A percentile compares a stretch with the other conserved stretches of the same genome.
These are phyloP conservation scores for Lampris incognitus DNA, from an alignment of 2,113 vertebrate species.

Conservation along the genomic window DNA sequence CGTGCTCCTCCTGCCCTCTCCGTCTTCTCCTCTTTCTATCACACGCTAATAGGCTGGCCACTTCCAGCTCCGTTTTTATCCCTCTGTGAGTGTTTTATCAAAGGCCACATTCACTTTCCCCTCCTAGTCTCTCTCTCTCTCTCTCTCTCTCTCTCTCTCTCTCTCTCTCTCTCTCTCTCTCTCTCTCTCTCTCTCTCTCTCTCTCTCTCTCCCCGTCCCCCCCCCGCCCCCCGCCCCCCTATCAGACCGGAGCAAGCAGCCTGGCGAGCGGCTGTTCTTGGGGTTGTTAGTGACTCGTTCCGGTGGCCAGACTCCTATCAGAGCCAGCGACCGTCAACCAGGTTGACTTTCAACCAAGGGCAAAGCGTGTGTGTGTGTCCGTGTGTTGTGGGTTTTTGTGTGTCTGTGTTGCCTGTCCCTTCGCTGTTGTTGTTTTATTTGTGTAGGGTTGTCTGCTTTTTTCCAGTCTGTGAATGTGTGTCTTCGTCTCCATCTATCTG, in stretches of 20 bases:
- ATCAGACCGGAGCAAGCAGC: constrained; percentile 51
- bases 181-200: background rate
- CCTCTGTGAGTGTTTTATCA: constrained; percentile 65
- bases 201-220: background rate
- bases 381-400: constrained; percentile 12
- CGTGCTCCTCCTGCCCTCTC: background rate
- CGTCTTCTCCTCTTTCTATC: constrained; percentile 29
- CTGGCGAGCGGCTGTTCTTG: constrained; percentile 42
- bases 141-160: background rate
- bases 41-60: constrained; percentile 43
- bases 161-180: constrained; percentile 19
- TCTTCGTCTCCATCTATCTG: too few species aligned
- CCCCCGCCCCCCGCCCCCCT: constrained; percentile 8
- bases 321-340: constrained; percentile 59
- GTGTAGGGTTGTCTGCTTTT: constrained; percentile 62
- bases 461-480: too few species aligned
- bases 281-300: constrained; percentile 66
- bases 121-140: constrained; percentile 44
- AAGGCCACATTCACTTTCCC: constrained; percentile 61
- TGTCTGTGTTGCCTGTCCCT: background rate
- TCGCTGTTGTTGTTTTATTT: too few species aligned
- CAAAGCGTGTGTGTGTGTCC: constrained; percentile 41
- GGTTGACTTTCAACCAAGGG: constrained; percentile 67
- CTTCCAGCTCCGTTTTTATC: constrained; percentile 56
- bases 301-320: constrained; percentile 57